phyloP scores from a whole-genome alignment of 1,140 invertebrate species.

The Eciton burchellii region DNA sequence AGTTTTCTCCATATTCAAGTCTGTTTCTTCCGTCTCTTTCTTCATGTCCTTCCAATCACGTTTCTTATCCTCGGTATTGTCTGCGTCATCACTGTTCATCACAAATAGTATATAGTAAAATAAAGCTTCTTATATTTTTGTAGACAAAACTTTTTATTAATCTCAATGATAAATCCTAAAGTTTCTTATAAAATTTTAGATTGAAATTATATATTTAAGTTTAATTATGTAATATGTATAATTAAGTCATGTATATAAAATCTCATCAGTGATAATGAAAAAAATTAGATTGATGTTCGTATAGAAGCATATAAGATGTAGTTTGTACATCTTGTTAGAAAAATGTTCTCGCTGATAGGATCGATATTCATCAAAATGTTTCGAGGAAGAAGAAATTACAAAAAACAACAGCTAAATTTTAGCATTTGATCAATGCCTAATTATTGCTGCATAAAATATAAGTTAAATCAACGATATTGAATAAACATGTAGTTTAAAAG shows the following conservation, averaged over 20 bases:
- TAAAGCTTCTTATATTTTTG: conserved; percentile 9
- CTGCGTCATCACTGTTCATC: conserved; percentile 77
- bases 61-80: conserved; percentile 78
- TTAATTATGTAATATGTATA: conserved; percentile 38
- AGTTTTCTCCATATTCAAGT: conserved; percentile 48
- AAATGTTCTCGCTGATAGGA: conserved; percentile 27
- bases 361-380: conserved; percentile 16
- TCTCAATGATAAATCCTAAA: conserved; percentile 12
- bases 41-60: conserved; percentile 81
- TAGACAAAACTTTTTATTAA: not conserved
- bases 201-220: conserved; percentile 6
- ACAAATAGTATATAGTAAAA: conserved; percentile 63
- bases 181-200: conserved; percentile 20
- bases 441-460: conserved; percentile 61
- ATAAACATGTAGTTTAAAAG: conserved; percentile 57
- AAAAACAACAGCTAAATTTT: conserved; percentile 44
- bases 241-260: conserved; percentile 49
- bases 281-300: conserved; percentile 48
- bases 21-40: conserved; percentile 68
- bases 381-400: conserved; percentile 29
- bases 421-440: conserved; percentile 7
- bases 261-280: conserved; percentile 34
- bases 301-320: conserved; percentile 35
- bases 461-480: conserved; percentile 49
- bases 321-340: conserved; percentile 29